Conservation (phyloP, 1,140 invertebrate genomes). For the Rhyzopertha dominica region DNA sequence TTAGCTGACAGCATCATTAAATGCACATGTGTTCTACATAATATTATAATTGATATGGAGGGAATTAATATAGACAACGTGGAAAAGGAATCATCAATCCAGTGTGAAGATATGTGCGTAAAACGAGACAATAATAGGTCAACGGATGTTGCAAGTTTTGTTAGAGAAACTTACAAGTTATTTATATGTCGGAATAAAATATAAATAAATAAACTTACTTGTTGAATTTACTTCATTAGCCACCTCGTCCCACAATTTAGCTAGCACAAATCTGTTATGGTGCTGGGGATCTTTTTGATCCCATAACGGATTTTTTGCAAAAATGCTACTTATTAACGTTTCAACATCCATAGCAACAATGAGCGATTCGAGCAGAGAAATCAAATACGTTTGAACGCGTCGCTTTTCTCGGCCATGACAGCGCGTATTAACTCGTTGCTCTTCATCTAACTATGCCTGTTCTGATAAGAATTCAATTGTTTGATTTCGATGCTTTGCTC, state of each 20-base stretch:
- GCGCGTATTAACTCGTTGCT: too few species aligned
- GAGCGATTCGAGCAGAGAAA: too few species aligned
- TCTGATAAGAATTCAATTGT: too few species aligned
- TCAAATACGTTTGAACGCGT: too few species aligned
- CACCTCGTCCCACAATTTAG: constrained; percentile 19
- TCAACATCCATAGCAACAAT: constrained; percentile 15
- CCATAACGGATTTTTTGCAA: constrained; percentile 13
- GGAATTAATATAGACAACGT: background rate
- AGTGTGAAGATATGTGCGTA: background rate
- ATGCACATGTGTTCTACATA: constrained; percentile 1
- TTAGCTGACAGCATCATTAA: constrained; percentile 8
- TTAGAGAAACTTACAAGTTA: constrained; percentile 3
- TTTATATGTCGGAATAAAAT: constrained; percentile 6
- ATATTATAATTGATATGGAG: constrained; percentile 9
- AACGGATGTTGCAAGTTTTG: background rate
- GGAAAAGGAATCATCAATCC: background rate
- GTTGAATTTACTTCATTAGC: constrained; percentile 16
- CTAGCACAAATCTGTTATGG: constrained; percentile 18
- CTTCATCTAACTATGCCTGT: too few species aligned
- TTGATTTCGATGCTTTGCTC: too few species aligned
- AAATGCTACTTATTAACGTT: constrained; percentile 1
- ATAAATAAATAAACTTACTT: constrained; percentile 15
- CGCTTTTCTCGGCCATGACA: too few species aligned
- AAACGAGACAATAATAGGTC: constrained; percentile 4
- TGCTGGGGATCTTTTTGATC: constrained; percentile 17